Evolutionary conservation across 2,888 invertebrate species (phyloP).

Genomic region (Spatulosminthurus flaviceps): DNA sequence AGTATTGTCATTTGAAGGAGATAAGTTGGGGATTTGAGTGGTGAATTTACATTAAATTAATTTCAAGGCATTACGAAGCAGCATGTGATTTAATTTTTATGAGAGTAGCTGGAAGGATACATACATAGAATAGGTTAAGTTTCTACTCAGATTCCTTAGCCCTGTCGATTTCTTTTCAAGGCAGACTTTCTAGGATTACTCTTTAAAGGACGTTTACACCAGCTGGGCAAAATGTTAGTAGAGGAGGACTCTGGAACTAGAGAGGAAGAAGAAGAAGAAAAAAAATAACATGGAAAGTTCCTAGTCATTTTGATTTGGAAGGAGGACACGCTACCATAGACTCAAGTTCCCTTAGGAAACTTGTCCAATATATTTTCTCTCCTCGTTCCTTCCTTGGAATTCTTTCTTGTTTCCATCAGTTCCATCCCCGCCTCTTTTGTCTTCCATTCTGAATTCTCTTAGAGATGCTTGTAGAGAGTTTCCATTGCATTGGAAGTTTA

Average conservation of each 20-base stretch:
- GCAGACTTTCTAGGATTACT: background rate
- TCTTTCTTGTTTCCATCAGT: background rate
- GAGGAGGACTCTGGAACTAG: background rate
- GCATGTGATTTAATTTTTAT: too few species aligned
- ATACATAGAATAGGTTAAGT: too few species aligned
- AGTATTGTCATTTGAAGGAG: too few species aligned
- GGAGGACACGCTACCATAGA: background rate
- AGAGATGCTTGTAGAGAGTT: too few species aligned
- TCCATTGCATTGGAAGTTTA: too few species aligned
- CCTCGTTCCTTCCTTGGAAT: slow-evolving; percentile 22
- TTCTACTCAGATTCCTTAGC: too few species aligned
- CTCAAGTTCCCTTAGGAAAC: slow-evolving; percentile 13
- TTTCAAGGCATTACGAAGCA: too few species aligned
- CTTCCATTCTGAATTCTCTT: background rate
- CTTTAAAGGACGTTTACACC: slow-evolving; percentile 1
- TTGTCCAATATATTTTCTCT: slow-evolving; percentile 38
- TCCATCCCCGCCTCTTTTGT: background rate
- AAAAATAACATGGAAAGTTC: slow-evolving; percentile 14
- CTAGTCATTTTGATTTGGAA: slow-evolving; percentile 35
- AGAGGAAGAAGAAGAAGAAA: background rate
- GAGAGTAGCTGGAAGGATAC: too few species aligned
- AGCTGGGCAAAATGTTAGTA: background rate
- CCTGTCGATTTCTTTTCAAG: background rate
- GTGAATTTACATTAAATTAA: too few species aligned
- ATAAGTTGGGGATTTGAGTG: too few species aligned